A percentile compares a stretch with the other conserved stretches of the same genome.
Conservation (phyloP, 2,888 invertebrate genomes). For the Heteromurus nitidus region DNA sequence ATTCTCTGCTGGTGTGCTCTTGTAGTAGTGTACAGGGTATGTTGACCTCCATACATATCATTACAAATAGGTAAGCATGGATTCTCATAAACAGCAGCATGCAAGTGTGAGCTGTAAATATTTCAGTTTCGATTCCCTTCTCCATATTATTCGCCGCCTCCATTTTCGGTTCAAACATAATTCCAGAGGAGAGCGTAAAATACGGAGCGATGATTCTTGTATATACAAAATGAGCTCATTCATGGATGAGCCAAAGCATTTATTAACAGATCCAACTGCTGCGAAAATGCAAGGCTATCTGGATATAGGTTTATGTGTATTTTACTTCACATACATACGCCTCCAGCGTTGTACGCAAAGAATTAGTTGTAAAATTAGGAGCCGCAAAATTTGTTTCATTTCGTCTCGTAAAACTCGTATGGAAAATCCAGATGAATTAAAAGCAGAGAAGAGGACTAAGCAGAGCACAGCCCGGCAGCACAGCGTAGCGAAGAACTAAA, state of each 20-base stretch:
- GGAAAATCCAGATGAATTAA: slow-evolving; percentile 3
- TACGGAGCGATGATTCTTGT: slow-evolving; percentile 6
- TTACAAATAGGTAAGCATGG: background rate
- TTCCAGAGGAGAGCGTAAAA: slow-evolving; percentile 19
- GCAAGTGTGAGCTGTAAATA: slow-evolving; percentile 8
- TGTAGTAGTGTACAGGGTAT: background rate
- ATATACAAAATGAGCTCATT: background rate
- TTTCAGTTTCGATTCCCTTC: slow-evolving; percentile 15
- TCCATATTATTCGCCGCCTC: too few species aligned
- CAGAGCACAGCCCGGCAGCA: background rate
- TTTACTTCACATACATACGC: too few species aligned
- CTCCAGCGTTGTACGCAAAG: background rate
- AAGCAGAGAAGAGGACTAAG: background rate
- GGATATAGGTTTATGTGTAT: too few species aligned
- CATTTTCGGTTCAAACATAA: background rate
- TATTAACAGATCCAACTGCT: background rate
- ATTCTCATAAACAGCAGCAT: background rate
- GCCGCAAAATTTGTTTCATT: slow-evolving; percentile 14
- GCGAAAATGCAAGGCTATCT: background rate
- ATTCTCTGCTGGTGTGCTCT: background rate
- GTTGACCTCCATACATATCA: slow-evolving; percentile 32
- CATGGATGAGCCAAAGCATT: background rate
- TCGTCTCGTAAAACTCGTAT: slow-evolving; percentile 8
- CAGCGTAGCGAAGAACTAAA: background rate
- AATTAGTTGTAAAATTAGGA: slow-evolving; percentile 21